Evolutionary conservation across 2,113 vertebrate genomes (phyloP).

Genomic region (Neopipo cinnamomea): DNA sequence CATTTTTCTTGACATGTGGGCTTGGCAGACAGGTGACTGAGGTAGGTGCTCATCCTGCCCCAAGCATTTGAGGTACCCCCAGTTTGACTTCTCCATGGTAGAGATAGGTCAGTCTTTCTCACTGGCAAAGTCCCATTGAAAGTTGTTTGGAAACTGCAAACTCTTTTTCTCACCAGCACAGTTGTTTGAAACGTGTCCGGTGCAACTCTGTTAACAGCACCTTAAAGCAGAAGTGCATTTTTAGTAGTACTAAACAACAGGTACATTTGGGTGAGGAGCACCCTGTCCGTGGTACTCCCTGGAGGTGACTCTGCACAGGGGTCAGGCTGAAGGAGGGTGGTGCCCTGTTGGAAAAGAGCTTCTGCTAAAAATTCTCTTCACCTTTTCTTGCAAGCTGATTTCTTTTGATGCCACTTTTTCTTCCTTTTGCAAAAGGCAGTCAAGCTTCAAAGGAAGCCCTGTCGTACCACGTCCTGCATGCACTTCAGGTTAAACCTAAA

Average conservation of each 20-base stretch:
- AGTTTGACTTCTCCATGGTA: background rate
- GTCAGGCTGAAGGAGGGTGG: background rate
- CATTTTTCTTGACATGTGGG: background rate
- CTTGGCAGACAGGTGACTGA: background rate
- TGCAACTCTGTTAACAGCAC: background rate
- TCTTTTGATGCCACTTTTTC: background rate
- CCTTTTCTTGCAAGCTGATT: background rate
- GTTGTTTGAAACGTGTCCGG: background rate
- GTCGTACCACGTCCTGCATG: background rate
- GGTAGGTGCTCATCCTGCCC: background rate
- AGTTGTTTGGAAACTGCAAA: background rate
- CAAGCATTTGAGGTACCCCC: fast-evolving
- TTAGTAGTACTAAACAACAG: background rate
- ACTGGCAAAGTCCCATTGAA: background rate
- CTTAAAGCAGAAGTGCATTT: background rate
- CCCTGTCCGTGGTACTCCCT: background rate
- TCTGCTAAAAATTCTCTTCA: background rate
- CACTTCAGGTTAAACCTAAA: background rate
- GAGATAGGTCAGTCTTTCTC: background rate
- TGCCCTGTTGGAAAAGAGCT: background rate
- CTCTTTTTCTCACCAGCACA: background rate
- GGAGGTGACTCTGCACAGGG: background rate
- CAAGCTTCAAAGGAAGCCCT: background rate
- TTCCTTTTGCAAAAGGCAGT: background rate
- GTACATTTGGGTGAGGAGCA: background rate